Evolutionary conservation across 1,140 invertebrate species (phyloP).

Genomic region (Neodiprion pinetum): DNA sequence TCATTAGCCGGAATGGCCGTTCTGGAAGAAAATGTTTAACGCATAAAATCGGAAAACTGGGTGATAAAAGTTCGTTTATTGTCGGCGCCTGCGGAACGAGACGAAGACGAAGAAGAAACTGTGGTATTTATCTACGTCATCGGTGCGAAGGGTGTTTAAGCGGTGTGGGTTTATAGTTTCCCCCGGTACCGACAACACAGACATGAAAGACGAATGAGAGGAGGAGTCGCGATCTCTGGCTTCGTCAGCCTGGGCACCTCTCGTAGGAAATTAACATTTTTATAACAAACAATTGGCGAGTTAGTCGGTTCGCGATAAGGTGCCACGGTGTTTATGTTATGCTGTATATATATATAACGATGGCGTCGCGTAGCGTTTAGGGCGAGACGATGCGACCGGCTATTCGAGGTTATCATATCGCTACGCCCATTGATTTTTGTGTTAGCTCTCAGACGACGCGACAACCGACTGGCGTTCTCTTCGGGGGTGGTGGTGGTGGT

Average conservation of each 20-base stretch:
- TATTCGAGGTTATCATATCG: slow-evolving; percentile 20
- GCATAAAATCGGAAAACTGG: slow-evolving; percentile 32
- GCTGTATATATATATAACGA: neutral
- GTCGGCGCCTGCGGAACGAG: slow-evolving; percentile 15
- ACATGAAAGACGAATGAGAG: neutral
- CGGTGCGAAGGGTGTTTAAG: too few species aligned
- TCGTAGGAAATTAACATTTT: slow-evolving; percentile 48
- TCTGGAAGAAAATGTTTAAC: neutral
- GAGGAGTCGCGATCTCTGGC: neutral
- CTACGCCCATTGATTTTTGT: slow-evolving; percentile 49
- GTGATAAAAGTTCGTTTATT: slow-evolving; percentile 32
- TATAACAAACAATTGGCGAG: slow-evolving; percentile 42
- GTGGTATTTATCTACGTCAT: neutral
- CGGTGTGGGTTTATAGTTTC: too few species aligned
- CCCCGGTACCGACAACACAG: neutral
- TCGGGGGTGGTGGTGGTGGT: slow-evolving; percentile 17
- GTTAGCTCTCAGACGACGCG: slow-evolving; percentile 17
- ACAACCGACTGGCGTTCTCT: neutral
- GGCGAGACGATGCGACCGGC: neutral
- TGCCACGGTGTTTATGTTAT: neutral
- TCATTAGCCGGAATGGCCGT: slow-evolving; percentile 27
- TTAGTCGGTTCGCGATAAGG: neutral
- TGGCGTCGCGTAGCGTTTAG: neutral
- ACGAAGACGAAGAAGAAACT: slow-evolving; percentile 6
- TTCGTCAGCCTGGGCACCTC: slow-evolving; percentile 12